A percentile compares a stretch with the other conserved stretches of the same genome.
These are phyloP conservation scores for Lytechinus variegatus DNA, from an alignment of 35 echinoderm and acorn worm genomes.

Conservation along the genomic window DNA sequence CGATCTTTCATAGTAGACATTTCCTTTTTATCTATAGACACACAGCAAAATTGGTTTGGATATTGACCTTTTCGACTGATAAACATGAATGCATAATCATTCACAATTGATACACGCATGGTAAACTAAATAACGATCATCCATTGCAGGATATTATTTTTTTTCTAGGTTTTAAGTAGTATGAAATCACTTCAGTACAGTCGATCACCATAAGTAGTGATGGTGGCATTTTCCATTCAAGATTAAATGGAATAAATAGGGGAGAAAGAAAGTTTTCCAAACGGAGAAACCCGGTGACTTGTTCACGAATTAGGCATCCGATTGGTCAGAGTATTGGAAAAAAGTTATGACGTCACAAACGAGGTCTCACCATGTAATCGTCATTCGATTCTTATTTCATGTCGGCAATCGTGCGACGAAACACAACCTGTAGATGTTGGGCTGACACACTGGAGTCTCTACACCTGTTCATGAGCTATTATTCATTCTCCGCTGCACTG, in stretches of 20 bases:
- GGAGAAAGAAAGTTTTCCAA: background rate
- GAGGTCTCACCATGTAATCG: background rate
- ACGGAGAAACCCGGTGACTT: background rate
- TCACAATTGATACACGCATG: too few relatives aligned
- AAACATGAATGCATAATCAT: too few relatives aligned
- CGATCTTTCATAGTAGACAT: too few relatives aligned
- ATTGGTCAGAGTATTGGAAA: background rate
- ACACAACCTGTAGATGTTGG: constrained; percentile 9
- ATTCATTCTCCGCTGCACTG: background rate
- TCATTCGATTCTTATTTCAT: background rate
- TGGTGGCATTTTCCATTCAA: background rate
- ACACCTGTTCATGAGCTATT: background rate
- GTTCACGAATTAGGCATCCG: background rate
- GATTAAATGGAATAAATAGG: background rate
- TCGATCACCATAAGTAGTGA: too few relatives aligned
- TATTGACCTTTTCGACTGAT: too few relatives aligned
- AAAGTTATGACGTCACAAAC: background rate
- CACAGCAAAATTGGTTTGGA: too few relatives aligned
- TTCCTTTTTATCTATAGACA: too few relatives aligned
- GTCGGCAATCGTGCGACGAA: background rate
- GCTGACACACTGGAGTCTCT: constrained; percentile 6
- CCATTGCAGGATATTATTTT: too few relatives aligned
- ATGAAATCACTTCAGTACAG: too few relatives aligned
- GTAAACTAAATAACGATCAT: too few relatives aligned
- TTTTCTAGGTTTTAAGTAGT: too few relatives aligned